These are phyloP conservation scores for Branchinecta lindahli DNA, from an alignment of 1,140 invertebrate genomes.

Conservation along the genomic window DNA sequence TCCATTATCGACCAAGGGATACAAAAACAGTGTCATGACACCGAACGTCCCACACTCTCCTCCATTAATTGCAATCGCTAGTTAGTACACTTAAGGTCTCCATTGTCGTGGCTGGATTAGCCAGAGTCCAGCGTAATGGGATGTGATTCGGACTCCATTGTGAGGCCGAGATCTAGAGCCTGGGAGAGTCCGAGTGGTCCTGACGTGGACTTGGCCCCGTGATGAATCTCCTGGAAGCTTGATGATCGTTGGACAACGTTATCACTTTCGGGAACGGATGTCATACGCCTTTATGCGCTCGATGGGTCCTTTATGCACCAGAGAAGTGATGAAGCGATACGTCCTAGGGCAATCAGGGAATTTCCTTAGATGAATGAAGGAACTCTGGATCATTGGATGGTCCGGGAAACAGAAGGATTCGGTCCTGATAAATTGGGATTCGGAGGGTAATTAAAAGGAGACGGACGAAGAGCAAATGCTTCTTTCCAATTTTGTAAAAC, in stretches of 20 bases:
- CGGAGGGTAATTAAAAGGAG: not conserved
- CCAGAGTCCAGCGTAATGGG: slow-evolving; percentile 9
- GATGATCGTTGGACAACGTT: slow-evolving; percentile 5
- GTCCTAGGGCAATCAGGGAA: not conserved
- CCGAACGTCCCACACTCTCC: not conserved
- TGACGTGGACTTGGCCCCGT: not conserved
- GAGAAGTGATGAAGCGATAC: slow-evolving; percentile 7
- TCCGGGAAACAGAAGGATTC: not conserved
- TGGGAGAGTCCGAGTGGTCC: not conserved
- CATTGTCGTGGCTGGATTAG: not conserved
- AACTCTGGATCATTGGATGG: not conserved
- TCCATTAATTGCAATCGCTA: slow-evolving; percentile 6
- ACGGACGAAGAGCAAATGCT: not conserved
- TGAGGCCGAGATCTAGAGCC: not conserved
- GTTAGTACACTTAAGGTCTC: slow-evolving; percentile 2
- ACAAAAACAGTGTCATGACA: slow-evolving; percentile 8
- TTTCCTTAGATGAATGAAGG: slow-evolving; percentile 8
- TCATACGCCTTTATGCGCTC: slow-evolving; percentile 8
- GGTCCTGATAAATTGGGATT: not conserved
- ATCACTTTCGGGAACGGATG: slow-evolving; percentile 1
- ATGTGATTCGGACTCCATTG: slow-evolving; percentile 1
- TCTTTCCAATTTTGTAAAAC: not conserved
- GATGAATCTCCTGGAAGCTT: not conserved
- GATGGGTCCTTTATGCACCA: not conserved
- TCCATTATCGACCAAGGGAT: slow-evolving; percentile 1